Conservation (phyloP, 2,888 invertebrate species). For the Dicyrtomina minuta region DNA sequence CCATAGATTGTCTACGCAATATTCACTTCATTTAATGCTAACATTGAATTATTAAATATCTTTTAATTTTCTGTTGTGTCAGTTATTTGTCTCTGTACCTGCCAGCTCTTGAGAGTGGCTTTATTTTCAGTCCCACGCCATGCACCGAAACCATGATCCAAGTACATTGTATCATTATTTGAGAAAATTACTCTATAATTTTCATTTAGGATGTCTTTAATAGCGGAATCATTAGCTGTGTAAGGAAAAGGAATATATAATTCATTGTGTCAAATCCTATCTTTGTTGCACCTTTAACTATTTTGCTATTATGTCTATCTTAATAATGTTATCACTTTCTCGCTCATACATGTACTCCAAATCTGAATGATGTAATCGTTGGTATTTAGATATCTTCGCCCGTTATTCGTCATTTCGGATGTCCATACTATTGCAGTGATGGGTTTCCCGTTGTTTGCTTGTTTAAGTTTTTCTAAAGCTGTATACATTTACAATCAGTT, state of each 20-base stretch:
- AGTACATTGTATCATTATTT: constrained; percentile 81
- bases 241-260: not conserved
- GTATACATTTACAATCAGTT: constrained; percentile 6
- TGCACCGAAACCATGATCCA: constrained; percentile 81
- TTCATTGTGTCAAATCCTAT: no score
- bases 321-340: no score
- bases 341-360: constrained; percentile 38
- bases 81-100: constrained; percentile 23
- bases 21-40: no score
- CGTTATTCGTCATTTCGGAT: constrained; percentile 70
- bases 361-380: constrained; percentile 75
- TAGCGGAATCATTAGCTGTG: constrained; percentile 61
- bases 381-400: constrained; percentile 67
- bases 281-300: no score
- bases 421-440: constrained; percentile 77
- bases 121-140: constrained; percentile 65
- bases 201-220: constrained; percentile 66
- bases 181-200: constrained; percentile 77
- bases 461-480: constrained; percentile 42
- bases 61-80: not conserved
- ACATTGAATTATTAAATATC: not conserved
- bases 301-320: no score
- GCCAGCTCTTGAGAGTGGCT: constrained; percentile 55
- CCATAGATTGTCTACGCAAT: constrained; percentile 34
- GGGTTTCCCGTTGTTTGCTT: constrained; percentile 57